A percentile compares a stretch with the other conserved stretches of the same genome.
These are phyloP conservation scores for Steinernema hermaphroditum DNA, from an alignment of 2,888 invertebrate species.

Conservation along the genomic window DNA sequence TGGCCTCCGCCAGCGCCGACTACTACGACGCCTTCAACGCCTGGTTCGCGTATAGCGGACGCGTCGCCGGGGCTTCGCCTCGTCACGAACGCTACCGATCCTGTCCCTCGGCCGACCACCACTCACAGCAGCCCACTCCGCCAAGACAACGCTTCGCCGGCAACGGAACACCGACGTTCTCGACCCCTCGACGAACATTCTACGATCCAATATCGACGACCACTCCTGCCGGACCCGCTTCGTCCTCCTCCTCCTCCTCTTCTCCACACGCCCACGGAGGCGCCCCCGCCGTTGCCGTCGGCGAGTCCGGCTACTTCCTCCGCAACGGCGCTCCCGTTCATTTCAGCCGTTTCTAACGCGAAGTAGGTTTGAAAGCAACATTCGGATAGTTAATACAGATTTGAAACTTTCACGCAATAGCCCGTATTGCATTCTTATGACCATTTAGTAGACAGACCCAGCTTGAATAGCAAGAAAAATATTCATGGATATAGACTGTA, in stretches of 20 bases:
- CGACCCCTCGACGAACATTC: slow-evolving; percentile 22
- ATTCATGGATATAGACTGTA: no score
- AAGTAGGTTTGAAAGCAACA: slow-evolving; percentile 12
- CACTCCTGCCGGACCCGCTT: background rate
- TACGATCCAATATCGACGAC: slow-evolving; percentile 29
- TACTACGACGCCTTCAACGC: slow-evolving; percentile 61
- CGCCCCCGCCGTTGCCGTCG: slow-evolving; percentile 11
- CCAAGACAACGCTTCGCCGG: background rate
- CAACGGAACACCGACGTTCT: slow-evolving; percentile 26
- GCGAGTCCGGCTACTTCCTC: slow-evolving; percentile 4
- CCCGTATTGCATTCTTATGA: no score
- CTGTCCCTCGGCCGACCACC: slow-evolving; percentile 11
- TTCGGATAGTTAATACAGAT: no score
- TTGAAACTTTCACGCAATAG: no score
- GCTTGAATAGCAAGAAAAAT: no score
- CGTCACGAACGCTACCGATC: slow-evolving; percentile 30
- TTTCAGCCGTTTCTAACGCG: slow-evolving; percentile 20
- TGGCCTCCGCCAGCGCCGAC: slow-evolving; percentile 39
- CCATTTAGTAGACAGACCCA: no score
- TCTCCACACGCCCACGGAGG: slow-evolving; percentile 11
- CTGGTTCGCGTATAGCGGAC: slow-evolving; percentile 53
- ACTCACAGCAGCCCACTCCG: background rate
- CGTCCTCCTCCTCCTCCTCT: background rate
- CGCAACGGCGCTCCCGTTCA: slow-evolving; percentile 24
- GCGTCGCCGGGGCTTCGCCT: slow-evolving; percentile 7